phyloP scores from a whole-genome alignment of 2,888 invertebrate genomes.

The Calameuta pallipes region DNA sequence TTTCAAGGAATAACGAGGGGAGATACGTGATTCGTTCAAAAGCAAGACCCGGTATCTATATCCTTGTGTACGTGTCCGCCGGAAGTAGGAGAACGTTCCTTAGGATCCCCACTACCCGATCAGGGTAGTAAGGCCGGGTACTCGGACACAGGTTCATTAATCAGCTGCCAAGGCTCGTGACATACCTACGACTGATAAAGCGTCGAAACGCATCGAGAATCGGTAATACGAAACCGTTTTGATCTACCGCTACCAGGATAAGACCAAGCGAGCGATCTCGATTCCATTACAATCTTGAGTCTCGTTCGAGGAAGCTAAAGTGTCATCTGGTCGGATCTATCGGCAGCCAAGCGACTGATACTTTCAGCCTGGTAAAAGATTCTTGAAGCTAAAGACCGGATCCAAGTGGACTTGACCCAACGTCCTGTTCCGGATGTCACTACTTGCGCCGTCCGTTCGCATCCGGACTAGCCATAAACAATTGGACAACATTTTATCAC shows the following conservation, averaged over 20 bases:
- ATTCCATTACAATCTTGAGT: background rate
- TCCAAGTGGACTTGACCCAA: background rate
- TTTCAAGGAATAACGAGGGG: background rate
- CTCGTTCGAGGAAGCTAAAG: background rate
- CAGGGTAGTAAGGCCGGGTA: slow-evolving; percentile 8
- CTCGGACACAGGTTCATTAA: slow-evolving; percentile 16
- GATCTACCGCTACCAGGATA: slow-evolving; percentile 3
- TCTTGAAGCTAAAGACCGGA: background rate
- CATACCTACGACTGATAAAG: slow-evolving; percentile 3
- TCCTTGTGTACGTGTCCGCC: slow-evolving; percentile 20
- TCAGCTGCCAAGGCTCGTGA: slow-evolving; percentile 8
- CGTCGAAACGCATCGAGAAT: slow-evolving; percentile 11
- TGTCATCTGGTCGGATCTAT: background rate
- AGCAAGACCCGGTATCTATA: background rate
- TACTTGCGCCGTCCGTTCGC: background rate
- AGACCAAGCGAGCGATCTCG: background rate
- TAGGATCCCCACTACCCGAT: slow-evolving; percentile 4
- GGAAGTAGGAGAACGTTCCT: slow-evolving; percentile 24
- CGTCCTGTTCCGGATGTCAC: background rate
- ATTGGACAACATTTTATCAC: background rate
- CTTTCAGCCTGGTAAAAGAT: background rate
- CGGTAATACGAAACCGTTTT: slow-evolving; percentile 10
- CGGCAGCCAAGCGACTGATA: background rate
- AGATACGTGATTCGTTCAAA: background rate
- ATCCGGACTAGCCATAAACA: background rate